Evolutionary conservation across 2,797 vertebrate genomes (phyloP).

Genomic region (Onychomys leucogaster): DNA sequence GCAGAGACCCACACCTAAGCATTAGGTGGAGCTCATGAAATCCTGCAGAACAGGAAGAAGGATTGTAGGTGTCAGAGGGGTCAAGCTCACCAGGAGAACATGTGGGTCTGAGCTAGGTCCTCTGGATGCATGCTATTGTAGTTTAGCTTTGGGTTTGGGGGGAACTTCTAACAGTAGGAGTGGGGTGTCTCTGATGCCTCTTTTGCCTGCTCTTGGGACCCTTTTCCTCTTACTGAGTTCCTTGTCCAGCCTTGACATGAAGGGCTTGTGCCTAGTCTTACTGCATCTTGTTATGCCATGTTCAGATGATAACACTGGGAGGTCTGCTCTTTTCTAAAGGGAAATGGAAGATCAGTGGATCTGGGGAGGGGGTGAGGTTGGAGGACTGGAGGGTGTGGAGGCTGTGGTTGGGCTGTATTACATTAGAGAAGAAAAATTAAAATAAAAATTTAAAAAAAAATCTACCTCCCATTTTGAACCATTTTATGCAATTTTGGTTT

Average conservation of each 20-base stretch:
- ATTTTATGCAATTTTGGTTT: conserved; percentile 47
- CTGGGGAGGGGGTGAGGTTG: background rate
- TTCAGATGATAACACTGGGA: background rate
- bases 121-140: background rate
- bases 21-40: background rate
- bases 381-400: background rate
- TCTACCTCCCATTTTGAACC: background rate
- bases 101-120: background rate
- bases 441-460: background rate
- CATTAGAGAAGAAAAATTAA: background rate
- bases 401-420: background rate
- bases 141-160: background rate
- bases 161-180: background rate
- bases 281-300: background rate
- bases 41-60: background rate
- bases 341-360: background rate
- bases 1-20: background rate
- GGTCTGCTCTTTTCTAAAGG: background rate
- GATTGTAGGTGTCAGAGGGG: background rate
- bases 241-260: background rate
- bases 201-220: background rate
- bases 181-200: background rate
- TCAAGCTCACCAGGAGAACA: background rate
- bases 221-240: background rate
- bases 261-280: background rate